A percentile compares a stretch with the other conserved stretches of the same genome.
These are phyloP conservation scores for Acanthopleura granulata DNA, from an alignment of 2,888 invertebrate species.

Conservation along the genomic window DNA sequence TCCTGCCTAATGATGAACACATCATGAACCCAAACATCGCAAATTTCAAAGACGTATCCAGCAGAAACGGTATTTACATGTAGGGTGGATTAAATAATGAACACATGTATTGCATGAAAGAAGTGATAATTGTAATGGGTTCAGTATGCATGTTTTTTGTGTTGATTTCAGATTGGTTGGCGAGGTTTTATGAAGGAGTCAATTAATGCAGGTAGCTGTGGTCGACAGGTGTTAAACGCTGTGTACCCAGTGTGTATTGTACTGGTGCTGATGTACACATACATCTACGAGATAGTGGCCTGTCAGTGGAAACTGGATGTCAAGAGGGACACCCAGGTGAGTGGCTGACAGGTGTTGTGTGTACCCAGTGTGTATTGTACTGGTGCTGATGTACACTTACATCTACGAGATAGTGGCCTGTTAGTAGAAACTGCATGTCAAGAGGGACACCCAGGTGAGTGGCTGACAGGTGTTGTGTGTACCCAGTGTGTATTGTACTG, in stretches of 20 bases:
- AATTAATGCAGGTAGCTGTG: constrained; percentile 40
- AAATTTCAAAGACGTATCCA: too few relatives aligned
- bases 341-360: constrained; percentile 23
- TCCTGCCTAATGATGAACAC: too few relatives aligned
- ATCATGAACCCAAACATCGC: too few relatives aligned
- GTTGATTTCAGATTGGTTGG: constrained; percentile 65
- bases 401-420: constrained; percentile 64
- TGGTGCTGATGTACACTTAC: constrained; percentile 61
- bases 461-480: constrained; percentile 31
- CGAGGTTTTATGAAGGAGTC: constrained; percentile 58
- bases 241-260: constrained; percentile 59
- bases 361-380: constrained; percentile 56
- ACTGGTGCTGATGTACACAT: constrained; percentile 58
- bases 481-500: constrained; percentile 54
- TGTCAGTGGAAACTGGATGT: constrained; percentile 67
- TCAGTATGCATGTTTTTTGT: constrained; percentile 1
- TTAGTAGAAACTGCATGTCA: constrained; percentile 65
- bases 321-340: constrained; percentile 51
- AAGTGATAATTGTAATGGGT: too few relatives aligned
- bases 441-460: constrained; percentile 49
- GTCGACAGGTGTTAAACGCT: constrained; percentile 53
- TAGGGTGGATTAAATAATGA: too few relatives aligned
- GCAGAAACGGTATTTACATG: too few relatives aligned
- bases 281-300: constrained; percentile 63
- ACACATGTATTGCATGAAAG: too few relatives aligned